phyloP scores from a whole-genome alignment of 2,888 invertebrate genomes.

The Dione juno region DNA sequence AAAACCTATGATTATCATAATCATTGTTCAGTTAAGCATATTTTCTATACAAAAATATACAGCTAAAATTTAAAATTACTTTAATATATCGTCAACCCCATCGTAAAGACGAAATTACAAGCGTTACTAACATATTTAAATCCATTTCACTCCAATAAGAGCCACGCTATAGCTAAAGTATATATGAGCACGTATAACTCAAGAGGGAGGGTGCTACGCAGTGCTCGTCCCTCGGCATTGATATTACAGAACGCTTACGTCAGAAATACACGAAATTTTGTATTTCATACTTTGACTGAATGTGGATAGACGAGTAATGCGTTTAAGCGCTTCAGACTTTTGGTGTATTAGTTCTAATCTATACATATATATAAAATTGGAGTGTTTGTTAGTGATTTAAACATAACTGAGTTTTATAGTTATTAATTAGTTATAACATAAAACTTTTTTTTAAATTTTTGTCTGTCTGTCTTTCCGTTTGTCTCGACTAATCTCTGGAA shows the following conservation, averaged over 20 bases:
- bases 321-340: neutral
- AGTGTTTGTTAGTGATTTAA: no score
- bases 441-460: no score
- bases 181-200: neutral
- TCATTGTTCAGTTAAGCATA: no score
- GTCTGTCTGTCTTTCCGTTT: no score
- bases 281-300: neutral
- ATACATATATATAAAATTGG: neutral
- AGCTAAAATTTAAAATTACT: no score
- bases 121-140: neutral
- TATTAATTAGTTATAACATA: no score
- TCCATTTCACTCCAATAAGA: neutral
- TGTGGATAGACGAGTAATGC: neutral
- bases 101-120: neutral
- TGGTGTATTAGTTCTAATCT: neutral
- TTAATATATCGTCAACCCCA: no score
- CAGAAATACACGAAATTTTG: neutral
- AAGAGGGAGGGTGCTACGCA: constrained; percentile 10
- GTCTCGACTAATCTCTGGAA: no score
- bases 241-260: constrained; percentile 15
- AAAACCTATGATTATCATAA: no score
- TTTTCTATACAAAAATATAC: no score
- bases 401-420: no score
- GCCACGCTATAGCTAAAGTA: neutral
- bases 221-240: constrained; percentile 15